Evolutionary conservation across 2,797 vertebrate genomes (phyloP).

Genomic region (Enteromius treurensis): DNA sequence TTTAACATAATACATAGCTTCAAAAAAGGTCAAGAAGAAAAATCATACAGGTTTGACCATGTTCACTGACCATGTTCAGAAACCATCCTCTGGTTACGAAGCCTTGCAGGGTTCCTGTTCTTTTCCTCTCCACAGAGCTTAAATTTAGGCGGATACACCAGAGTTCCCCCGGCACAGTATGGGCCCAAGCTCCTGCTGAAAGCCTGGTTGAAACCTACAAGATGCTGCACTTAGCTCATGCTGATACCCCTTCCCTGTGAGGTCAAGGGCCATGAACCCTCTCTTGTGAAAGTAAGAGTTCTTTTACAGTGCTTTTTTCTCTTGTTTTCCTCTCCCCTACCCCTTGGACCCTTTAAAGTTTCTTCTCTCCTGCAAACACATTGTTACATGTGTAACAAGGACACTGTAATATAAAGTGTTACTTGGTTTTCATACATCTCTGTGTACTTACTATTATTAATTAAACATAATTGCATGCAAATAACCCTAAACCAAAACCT

Average conservation of each 20-base stretch:
- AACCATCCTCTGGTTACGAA: slow-evolving; percentile 13
- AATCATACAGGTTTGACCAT: slow-evolving; percentile 9
- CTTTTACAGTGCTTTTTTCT: slow-evolving; percentile 17
- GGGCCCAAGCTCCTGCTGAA: slow-evolving; percentile 49
- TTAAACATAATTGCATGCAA: not conserved
- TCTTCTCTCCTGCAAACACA: not conserved
- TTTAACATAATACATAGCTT: not conserved
- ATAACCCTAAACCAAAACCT: not conserved
- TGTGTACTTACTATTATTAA: not conserved
- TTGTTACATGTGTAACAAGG: too few species aligned
- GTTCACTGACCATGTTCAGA: slow-evolving; percentile 22
- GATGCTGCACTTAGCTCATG: slow-evolving; percentile 73
- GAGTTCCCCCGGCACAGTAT: slow-evolving; percentile 52
- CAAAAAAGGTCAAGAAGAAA: slow-evolving; percentile 19
- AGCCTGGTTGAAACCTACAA: slow-evolving; percentile 66
- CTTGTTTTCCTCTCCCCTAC: slow-evolving; percentile 1
- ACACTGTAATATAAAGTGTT: too few species aligned
- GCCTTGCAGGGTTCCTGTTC: slow-evolving; percentile 29
- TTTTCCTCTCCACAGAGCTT: slow-evolving; percentile 43
- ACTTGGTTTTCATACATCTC: too few species aligned
- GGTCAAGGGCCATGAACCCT: slow-evolving; percentile 47
- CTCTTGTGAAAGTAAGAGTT: not conserved
- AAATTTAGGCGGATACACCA: slow-evolving; percentile 29
- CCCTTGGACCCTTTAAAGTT: not conserved
- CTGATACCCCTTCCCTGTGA: slow-evolving; percentile 67